Evolutionary conservation across 2,797 vertebrate species (phyloP).

Genomic region (Pitangus sulphuratus): DNA sequence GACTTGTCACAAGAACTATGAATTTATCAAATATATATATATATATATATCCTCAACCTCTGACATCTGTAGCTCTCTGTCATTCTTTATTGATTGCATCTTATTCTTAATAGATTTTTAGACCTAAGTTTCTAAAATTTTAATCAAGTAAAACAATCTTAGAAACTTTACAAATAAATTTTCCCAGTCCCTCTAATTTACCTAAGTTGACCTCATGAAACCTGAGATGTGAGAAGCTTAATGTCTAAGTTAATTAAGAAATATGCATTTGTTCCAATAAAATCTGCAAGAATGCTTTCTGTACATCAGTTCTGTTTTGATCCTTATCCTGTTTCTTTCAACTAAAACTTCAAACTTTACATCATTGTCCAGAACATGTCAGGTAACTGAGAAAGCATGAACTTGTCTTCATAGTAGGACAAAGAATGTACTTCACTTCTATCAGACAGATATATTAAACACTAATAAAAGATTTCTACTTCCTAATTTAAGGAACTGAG

Average conservation of each 20-base stretch:
- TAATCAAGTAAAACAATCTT: background rate
- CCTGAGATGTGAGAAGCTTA: background rate
- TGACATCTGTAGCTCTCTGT: background rate
- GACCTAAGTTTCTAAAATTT: background rate
- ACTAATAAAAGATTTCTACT: background rate
- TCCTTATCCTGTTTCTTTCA: background rate
- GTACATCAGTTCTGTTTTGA: background rate
- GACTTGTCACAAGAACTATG: background rate
- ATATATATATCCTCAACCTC: background rate
- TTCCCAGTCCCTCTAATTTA: background rate
- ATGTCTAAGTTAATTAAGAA: background rate
- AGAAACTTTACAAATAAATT: background rate
- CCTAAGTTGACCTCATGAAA: background rate
- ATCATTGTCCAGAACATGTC: accelerated
- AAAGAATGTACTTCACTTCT: background rate
- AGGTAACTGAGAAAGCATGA: background rate
- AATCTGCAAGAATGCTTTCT: background rate
- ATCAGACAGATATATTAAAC: background rate
- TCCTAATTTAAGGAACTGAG: background rate
- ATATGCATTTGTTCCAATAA: background rate
- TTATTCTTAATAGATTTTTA: background rate
- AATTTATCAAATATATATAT: background rate
- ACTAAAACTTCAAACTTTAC: background rate
- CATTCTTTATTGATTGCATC: background rate
- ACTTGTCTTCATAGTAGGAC: background rate